phyloP scores from a whole-genome alignment of 1,140 invertebrate genomes.

The Drosophila sulfurigaster region DNA sequence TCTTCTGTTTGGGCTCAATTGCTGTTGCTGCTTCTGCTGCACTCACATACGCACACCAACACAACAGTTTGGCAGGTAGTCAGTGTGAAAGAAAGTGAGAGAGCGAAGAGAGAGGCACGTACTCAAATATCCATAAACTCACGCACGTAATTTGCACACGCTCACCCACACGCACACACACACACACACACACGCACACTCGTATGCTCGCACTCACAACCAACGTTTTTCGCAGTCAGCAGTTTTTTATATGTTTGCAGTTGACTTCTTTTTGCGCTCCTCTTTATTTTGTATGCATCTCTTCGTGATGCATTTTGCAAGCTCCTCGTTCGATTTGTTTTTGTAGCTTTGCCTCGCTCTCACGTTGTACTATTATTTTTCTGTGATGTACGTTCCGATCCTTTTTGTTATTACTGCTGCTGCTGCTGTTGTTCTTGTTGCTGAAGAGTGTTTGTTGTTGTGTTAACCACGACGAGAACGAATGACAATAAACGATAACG shows the following conservation, averaged over 20 bases:
- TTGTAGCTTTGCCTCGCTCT: conserved; percentile 28
- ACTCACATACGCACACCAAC: conserved; percentile 11
- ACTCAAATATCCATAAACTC: conserved; percentile 46
- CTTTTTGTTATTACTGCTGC: conserved; percentile 39
- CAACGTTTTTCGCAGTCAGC: neutral
- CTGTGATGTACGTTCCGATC: conserved; percentile 31
- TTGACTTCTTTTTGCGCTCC: conserved; percentile 6
- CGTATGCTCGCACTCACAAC: neutral
- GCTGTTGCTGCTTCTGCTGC: conserved; percentile 12
- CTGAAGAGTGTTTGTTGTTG: conserved; percentile 24
- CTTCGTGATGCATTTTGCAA: conserved; percentile 55
- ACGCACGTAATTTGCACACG: neutral
- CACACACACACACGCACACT: conserved; percentile 14
- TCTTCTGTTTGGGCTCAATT: conserved; percentile 2
- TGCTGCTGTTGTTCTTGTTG: conserved; percentile 29
- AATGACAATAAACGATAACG: conserved; percentile 51
- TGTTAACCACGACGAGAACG: conserved; percentile 42
- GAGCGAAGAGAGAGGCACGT: conserved; percentile 8
- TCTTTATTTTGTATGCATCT: conserved; percentile 26
- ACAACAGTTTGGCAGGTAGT: conserved; percentile 14
- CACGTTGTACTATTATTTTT: conserved; percentile 3
- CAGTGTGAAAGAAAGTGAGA: conserved; percentile 3
- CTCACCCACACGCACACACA: conserved; percentile 4
- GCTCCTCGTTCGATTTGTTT: conserved; percentile 23
- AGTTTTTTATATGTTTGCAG: neutral